Conservation (phyloP, 2,113 vertebrate species). For the Brachyhypopomus occidentalis region DNA sequence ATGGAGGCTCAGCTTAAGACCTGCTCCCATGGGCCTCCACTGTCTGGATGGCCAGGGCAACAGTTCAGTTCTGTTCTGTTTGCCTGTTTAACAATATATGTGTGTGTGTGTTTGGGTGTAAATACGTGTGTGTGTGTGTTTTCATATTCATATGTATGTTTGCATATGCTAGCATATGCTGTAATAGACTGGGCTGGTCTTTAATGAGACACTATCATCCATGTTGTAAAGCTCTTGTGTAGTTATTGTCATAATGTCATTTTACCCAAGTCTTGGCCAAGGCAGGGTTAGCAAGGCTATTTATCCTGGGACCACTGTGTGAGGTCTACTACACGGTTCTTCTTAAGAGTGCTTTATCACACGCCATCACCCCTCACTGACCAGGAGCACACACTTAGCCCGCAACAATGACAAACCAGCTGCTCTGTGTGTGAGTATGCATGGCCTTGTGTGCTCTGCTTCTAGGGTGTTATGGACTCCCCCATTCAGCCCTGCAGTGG, state of each 20-base stretch:
- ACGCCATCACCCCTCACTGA: constrained; percentile 49
- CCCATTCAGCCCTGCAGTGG: constrained; percentile 59
- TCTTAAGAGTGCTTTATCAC: constrained; percentile 51
- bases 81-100: not conserved
- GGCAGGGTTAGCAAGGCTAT: constrained; percentile 7
- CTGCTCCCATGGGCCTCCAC: not conserved
- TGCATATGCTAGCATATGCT: too few relatives aligned
- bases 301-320: constrained; percentile 46
- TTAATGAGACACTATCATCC: too few relatives aligned
- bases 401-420: constrained; percentile 68
- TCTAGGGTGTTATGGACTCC: constrained; percentile 58
- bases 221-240: too few relatives aligned
- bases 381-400: constrained; percentile 64
- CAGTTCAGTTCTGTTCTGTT: not conserved
- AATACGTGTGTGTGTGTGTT: too few relatives aligned
- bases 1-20: constrained; percentile 10
- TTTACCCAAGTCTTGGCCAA: not conserved
- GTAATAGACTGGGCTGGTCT: too few relatives aligned
- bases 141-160: too few relatives aligned
- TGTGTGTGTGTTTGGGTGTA: too few relatives aligned
- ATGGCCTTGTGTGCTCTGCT: constrained; percentile 58
- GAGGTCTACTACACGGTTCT: constrained; percentile 43
- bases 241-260: too few relatives aligned
- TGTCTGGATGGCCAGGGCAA: not conserved
- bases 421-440: constrained; percentile 47